Percentiles rank a stretch among this genome's conserved stretches.
Conservation (phyloP, 2,888 invertebrate species). For the Caenorhabditis macrosperma region DNA sequence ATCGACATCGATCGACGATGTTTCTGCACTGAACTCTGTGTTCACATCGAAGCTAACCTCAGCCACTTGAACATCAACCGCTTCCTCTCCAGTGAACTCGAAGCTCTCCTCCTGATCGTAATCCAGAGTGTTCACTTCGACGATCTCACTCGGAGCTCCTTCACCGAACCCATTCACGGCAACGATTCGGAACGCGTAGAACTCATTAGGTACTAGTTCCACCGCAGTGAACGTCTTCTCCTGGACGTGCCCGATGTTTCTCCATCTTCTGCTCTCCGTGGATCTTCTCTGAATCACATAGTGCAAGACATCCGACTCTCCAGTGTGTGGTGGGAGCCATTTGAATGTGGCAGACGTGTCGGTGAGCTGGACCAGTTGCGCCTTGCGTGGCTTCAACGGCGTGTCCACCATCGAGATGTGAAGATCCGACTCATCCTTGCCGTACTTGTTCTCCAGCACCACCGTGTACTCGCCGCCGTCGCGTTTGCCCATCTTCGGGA, state of each 20-base stretch:
- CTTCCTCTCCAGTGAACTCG: slow-evolving; percentile 57
- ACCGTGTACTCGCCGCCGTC: slow-evolving; percentile 64
- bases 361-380: slow-evolving; percentile 52
- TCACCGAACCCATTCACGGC: slow-evolving; percentile 66
- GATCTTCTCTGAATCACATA: slow-evolving; percentile 67
- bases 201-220: slow-evolving; percentile 68
- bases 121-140: slow-evolving; percentile 61
- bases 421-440: slow-evolving; percentile 59
- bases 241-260: slow-evolving; percentile 57
- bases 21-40: too few species aligned
- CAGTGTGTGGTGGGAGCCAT: slow-evolving; percentile 63
- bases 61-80: neutral
- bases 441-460: slow-evolving; percentile 62
- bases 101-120: slow-evolving; percentile 49
- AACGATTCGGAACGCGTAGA: slow-evolving; percentile 69
- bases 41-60: slow-evolving; percentile 14
- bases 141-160: slow-evolving; percentile 60
- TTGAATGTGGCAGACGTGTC: slow-evolving; percentile 60
- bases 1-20: neutral
- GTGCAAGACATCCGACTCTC: slow-evolving; percentile 56
- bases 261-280: slow-evolving; percentile 67
- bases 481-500: slow-evolving; percentile 56
- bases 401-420: slow-evolving; percentile 65
- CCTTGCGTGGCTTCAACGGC: slow-evolving; percentile 61
- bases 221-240: slow-evolving; percentile 56